Base-by-base conservation (phyloP, 2,797 vertebrate genomes). In the Coilia nasus region DNA sequence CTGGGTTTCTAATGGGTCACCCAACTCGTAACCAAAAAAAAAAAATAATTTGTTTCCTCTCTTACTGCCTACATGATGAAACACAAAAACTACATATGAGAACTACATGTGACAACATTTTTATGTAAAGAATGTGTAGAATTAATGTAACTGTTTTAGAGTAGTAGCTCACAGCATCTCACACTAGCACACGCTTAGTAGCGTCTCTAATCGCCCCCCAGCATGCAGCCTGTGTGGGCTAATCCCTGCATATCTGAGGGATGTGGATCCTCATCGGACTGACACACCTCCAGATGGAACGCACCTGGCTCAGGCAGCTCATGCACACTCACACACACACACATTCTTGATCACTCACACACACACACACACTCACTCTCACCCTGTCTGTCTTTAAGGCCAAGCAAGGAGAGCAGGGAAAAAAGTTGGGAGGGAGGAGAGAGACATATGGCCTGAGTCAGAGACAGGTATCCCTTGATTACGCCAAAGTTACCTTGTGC, bases 221-320 rank as follows among this genome's bases (percentile, higher is more conserved):
- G 71, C 71, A 3, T 78, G 71, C 84, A 75, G 84, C 17, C 84
- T 35, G 71, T 78, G 31, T 78, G 57, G 84, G 84, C 81, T 85
- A 85, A 85, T 85, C 84, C 84, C 81, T 25, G 60, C 60, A 78
- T 78, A 82, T 71, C 81, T 82, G 47, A 82, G 60, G 81, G 12
- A 85, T 9, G 25, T 9, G 78, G 25, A 82, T 50, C 47, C 23
- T 35, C 56, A 25, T 64, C 57, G 2, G 47, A 81, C 59, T 50
- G 35, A 56, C 59, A 67, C 59, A 56, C 60, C 28, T 85, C 81
- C 84, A 85, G 81, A 85, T 85, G 84, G 84, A 56, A n/a, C 50
- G 81, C 84, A 85, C 81, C 84, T 85, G 84, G 84, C 60, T 23
- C 71, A 78, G 46, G 62, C 47, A 82, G 71, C 25, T 31, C 46